Conservation (phyloP, 1,140 invertebrate species). For the Drosophila trapezifrons region DNA sequence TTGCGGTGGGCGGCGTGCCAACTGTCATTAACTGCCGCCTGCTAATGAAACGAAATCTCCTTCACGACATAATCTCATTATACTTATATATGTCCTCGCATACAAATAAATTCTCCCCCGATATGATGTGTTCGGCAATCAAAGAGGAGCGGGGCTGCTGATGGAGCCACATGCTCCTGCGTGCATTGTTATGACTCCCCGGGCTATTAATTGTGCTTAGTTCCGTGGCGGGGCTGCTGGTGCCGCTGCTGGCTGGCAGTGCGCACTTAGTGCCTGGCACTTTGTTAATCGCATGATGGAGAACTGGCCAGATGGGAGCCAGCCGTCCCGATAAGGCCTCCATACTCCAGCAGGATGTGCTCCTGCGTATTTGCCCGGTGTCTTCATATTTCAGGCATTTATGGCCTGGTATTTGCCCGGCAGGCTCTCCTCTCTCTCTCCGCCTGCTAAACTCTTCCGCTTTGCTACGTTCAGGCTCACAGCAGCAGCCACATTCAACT, state of each 20-base stretch:
- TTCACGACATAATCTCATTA: slow-evolving; percentile 72
- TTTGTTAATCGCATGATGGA: slow-evolving; percentile 77
- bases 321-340: slow-evolving; percentile 28
- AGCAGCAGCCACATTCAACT: slow-evolving; percentile 49
- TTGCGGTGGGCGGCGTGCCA: slow-evolving; percentile 15
- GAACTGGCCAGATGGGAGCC: slow-evolving; percentile 37
- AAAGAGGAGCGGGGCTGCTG: slow-evolving; percentile 1
- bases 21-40: slow-evolving; percentile 25
- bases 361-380: slow-evolving; percentile 35
- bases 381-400: slow-evolving; percentile 70
- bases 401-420: slow-evolving; percentile 44
- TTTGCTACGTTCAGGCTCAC: slow-evolving; percentile 4
- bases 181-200: slow-evolving; percentile 59
- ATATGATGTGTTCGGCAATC: slow-evolving; percentile 40
- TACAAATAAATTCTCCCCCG: slow-evolving; percentile 43
- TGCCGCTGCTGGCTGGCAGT: not conserved
- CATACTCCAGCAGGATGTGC: slow-evolving; percentile 17
- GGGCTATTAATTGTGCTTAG: slow-evolving; percentile 80
- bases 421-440: slow-evolving; percentile 25
- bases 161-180: slow-evolving; percentile 28
- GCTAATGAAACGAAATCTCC: slow-evolving; percentile 73
- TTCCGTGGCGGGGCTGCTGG: slow-evolving; percentile 39
- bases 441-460: slow-evolving; percentile 34
- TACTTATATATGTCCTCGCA: slow-evolving; percentile 63
- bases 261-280: slow-evolving; percentile 72